Base-by-base conservation (phyloP, 2,113 vertebrate species). In the Danionella cerebrum region DNA sequence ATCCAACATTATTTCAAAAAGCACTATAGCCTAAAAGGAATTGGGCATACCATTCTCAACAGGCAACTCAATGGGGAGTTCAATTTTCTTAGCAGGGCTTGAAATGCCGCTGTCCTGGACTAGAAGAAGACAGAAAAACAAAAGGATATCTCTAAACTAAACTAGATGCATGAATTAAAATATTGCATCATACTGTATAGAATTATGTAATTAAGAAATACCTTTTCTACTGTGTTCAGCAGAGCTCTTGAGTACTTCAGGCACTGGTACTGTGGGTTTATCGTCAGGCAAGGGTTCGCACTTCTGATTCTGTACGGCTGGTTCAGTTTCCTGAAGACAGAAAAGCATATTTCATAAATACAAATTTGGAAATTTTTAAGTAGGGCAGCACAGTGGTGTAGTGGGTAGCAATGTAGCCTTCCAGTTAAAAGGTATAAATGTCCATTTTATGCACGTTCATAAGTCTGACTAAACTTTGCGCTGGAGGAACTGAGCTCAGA, bases 61-160 rank as follows among this genome's bases (percentile, higher is more conserved):
- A n/a, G 14, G 14, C 19, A 7, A 72, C 29, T 80, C 53, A 1
- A 5, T 21, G 2, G 52, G 2, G 1, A 14, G 4, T 7, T 12
- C 27, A 0, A 59, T 58, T 8, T n/a, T 27, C 62, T 70, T 85
- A 58, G 76, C 36, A 11, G 84, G 78, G 39, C 81, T 89, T 59
- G 83, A 76, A n/a, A 78, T 57, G 25, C 7, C 41, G 14, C 79
- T 77, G 33, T 78, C 57, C 0, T 60, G 55, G 2, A 22, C 55
- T 77, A 18, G 29, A 24, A 22, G 42, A 54, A 16, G 3, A 67
- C 42, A 47, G 24, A 29, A 19, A 31, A 7, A 3, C 29, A 4
- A 31, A 31, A 33, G 16, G 12, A n/a, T 13, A 5, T 12, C n/a
- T 29, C 33, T 35, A 18, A 53, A 22, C 21, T 4, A 14, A 33